Evolutionary conservation across 30 jellyfish, hydroid and myxozoan species (phyloP).

Genomic region (Aurelia coerulea): DNA sequence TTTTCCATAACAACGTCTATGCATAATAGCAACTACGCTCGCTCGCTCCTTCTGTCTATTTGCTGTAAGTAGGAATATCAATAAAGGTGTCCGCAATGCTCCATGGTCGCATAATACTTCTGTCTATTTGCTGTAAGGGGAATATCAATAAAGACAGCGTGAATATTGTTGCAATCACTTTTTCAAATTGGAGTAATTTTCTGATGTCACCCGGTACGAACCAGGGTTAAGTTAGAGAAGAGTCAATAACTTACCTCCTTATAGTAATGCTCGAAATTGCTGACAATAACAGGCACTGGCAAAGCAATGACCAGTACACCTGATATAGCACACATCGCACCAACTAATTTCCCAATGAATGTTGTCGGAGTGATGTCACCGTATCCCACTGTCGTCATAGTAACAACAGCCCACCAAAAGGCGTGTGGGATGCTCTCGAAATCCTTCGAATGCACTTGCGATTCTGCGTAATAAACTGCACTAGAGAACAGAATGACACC

Average conservation of each 20-base stretch:
- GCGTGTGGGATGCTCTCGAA: constrained; percentile 96
- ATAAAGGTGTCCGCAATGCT: too few species aligned
- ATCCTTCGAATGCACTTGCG: constrained; percentile 60
- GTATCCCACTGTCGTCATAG: constrained; percentile 99
- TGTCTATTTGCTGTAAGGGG: too few species aligned
- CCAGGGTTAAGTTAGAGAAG: neutral
- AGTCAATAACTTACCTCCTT: constrained; percentile 73
- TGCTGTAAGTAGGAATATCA: too few species aligned
- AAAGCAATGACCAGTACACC: constrained; percentile 98
- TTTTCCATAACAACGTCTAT: too few species aligned
- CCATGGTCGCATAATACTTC: too few species aligned
- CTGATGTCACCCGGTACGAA: too few species aligned
- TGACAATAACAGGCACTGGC: constrained; percentile 99
- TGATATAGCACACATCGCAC: constrained; percentile 98
- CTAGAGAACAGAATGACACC: constrained; percentile 95
- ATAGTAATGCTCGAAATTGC: constrained; percentile 93
- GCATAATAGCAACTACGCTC: too few species aligned
- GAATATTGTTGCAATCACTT: too few species aligned
- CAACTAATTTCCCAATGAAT: constrained; percentile 88
- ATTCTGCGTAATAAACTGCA: constrained; percentile 97
- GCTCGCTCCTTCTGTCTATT: too few species aligned
- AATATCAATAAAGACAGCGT: too few species aligned
- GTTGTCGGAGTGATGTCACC: constrained; percentile 95
- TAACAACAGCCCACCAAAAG: constrained; percentile 99
- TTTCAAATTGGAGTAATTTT: too few species aligned